Base-by-base conservation (phyloP, 2,797 vertebrate species). In the Lophotriccus pileatus region DNA sequence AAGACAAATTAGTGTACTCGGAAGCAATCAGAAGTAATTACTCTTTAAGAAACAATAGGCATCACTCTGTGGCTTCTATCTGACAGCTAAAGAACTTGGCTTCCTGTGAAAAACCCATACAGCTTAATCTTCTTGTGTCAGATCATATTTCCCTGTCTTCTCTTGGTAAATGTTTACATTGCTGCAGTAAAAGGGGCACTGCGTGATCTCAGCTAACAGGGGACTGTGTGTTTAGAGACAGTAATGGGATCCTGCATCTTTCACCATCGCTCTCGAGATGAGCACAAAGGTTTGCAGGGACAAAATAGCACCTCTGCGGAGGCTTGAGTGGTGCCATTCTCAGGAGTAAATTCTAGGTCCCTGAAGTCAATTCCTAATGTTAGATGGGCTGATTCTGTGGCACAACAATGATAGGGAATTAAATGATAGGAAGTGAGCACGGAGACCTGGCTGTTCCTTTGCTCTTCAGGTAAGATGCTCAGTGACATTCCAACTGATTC, bases 1-100 rank as follows among this genome's bases (percentile, higher is more conserved):
- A 89, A 95, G 95, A 97, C 83, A 95, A 97, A 97, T 96, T 97
- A 94, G 95, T 68, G 89, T 84, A 86, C 80, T 90, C 91, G 89
- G 95, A 94, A 94, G 94, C 95, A 94, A 96, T 97, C 95, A 96
- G 87, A 93, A 89, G 95, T 94, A 95, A 96, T 97, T 97, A 96
- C 88, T 97, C 95, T 96, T 96, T 55, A 76, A 91, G 95, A 91
- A 96, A 96, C 96, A 97, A 97, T 93, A 94, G 95, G 53, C 63
- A 7, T 96, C 95, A 96, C 83, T 96, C 93, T 89, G 89, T 90
- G 93, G 80, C 79, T 95, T 96, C 93, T 94, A 66, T 93, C 93
- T 95, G 96, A 96, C 96, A 94, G 93, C 89, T 95, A 30, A 94
- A 91, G 95, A 81, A 95, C 83, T 84, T 34, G 79, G 87, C 85